Conservation (phyloP, 2,113 vertebrate genomes). For the Etheostoma cragini region DNA sequence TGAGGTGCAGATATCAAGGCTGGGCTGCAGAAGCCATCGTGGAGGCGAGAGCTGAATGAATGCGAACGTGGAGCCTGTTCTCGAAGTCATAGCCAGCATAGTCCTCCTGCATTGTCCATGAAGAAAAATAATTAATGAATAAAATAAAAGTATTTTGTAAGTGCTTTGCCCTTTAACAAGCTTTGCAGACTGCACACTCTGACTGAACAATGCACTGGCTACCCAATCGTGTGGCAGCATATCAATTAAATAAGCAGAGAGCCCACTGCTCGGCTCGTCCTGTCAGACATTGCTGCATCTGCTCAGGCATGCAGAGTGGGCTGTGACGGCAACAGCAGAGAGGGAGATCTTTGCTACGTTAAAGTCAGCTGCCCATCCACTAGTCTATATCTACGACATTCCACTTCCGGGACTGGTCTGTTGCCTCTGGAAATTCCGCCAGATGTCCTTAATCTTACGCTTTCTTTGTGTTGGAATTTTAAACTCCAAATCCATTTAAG, state of each 20-base stretch:
- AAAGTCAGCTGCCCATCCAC: neutral
- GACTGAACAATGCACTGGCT: conserved; percentile 11
- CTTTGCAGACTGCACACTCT: neutral
- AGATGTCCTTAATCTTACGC: too few relatives aligned
- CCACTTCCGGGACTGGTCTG: too few relatives aligned
- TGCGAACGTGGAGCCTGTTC: conserved; percentile 95
- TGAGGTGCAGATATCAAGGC: conserved; percentile 79
- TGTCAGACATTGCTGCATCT: conserved; percentile 21
- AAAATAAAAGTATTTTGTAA: neutral
- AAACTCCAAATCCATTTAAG: too few relatives aligned
- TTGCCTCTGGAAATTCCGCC: too few relatives aligned
- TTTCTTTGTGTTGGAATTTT: too few relatives aligned
- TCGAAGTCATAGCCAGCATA: conserved; percentile 95
- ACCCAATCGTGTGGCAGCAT: conserved; percentile 11
- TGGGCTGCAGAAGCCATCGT: conserved; percentile 86
- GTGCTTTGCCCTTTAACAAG: conserved; percentile 2
- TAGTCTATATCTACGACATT: too few relatives aligned
- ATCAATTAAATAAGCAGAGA: conserved; percentile 12
- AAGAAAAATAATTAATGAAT: neutral
- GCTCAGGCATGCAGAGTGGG: conserved; percentile 12
- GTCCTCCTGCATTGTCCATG: conserved; percentile 86
- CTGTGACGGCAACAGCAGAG: neutral
- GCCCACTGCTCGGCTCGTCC: neutral
- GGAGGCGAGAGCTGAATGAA: conserved; percentile 93
- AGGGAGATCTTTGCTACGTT: conserved; percentile 5